Base-by-base conservation (phyloP, 2,797 vertebrate species). In the Lophura swinhoii region DNA sequence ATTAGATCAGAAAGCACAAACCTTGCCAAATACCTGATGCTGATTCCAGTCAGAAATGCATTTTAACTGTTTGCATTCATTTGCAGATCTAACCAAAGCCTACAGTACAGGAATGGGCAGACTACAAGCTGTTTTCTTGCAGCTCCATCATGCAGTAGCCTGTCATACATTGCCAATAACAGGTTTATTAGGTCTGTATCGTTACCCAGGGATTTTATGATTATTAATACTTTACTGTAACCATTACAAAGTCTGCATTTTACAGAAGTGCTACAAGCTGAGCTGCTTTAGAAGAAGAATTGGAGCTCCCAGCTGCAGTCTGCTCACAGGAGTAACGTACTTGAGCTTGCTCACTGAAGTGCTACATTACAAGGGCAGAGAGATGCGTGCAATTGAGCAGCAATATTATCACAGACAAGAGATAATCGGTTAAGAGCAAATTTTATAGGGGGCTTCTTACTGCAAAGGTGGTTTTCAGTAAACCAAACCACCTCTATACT, bases 291-390 rank as follows among this genome's bases (percentile, higher is more conserved):
- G 66, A 94, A 95, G 85, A 91, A 75, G 93, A 93, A 93, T 2
- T 82, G 77, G 73, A 49, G 49, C 51, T 95, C 69, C 73, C 81
- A 93, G 87, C 80, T 93, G 87, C 91, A 74, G 69, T 67, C 86
- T 94, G 88, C 59, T 80, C 85, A 91, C 48, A 91, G 95, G 84
- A 92, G 86, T 58, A 85, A 88, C 48, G 26, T 88, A 58, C 55
- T 93, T 87, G 90, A 90, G 86, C 67, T 87, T 89, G 93, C 80
- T 94, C 87, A 85, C 67, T 92, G 85, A 94, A 93, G 90, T 93
- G 83, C 81, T 86, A 41, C 87, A 12, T 78, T 95, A 94, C 93
- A 95, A 88, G 93, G 92, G 75, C 80, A 87, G 59, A 85, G 72
- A 86, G 74, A 89, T 35, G 51, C 73, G 83, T 67, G 72, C 69